phyloP scores from a whole-genome alignment of 2,888 invertebrate species.

The Nipponacmea schrenckii region DNA sequence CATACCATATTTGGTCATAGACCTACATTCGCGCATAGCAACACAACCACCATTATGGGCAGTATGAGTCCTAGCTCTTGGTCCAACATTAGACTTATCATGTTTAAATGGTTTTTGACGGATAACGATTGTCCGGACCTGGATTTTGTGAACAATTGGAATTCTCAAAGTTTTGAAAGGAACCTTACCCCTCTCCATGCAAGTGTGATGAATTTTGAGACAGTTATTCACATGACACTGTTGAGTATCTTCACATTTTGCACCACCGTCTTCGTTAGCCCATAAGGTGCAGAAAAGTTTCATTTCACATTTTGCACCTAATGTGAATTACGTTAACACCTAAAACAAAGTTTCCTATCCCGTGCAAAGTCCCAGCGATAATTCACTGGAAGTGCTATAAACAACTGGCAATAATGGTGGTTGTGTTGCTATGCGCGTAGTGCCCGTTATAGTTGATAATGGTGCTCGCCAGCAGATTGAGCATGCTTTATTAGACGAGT shows the following conservation, averaged over 20 bases:
- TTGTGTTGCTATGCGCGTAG: constrained; percentile 5
- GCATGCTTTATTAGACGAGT: constrained; percentile 8
- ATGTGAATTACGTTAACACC: background rate
- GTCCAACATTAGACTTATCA: too few species aligned
- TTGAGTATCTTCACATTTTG: background rate
- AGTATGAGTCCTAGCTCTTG: too few species aligned
- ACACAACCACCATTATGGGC: background rate
- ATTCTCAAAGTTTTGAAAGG: too few species aligned
- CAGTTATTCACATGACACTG: background rate
- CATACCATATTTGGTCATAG: too few species aligned
- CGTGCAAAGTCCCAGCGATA: background rate
- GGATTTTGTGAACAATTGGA: too few species aligned
- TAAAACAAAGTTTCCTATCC: background rate
- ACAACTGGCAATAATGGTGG: background rate
- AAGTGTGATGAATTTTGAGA: background rate
- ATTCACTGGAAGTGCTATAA: background rate
- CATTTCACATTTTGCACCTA: too few species aligned
- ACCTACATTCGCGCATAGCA: constrained; percentile 7
- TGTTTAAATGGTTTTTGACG: too few species aligned
- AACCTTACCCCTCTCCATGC: background rate
- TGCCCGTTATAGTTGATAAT: constrained; percentile 10
- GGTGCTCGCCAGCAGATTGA: too few species aligned
- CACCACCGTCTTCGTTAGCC: too few species aligned
- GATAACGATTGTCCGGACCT: too few species aligned
- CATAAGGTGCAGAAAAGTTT: too few species aligned